These are phyloP conservation scores for Cardiocondyla obscurior DNA, from an alignment of 1,140 invertebrate genomes.

Conservation along the genomic window DNA sequence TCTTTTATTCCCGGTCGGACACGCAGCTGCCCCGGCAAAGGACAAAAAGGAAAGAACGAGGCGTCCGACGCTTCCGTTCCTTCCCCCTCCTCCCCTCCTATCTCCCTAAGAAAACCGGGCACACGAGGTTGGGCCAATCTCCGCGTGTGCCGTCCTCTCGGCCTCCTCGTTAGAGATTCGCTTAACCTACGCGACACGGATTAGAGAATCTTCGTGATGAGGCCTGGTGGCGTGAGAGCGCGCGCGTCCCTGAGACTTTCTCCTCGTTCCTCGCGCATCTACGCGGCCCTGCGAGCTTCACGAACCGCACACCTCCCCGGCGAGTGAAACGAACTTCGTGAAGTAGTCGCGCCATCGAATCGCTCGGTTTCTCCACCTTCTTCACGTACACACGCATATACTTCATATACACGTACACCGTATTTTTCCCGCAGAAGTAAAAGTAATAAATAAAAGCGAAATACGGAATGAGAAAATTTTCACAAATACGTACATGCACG, in stretches of 20 bases:
- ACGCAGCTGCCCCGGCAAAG: not conserved
- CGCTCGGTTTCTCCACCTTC: not conserved
- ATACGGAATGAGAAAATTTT: too few relatives aligned
- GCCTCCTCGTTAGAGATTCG: not conserved
- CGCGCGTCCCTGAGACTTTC: constrained; percentile 42
- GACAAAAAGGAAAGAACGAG: constrained; percentile 1
- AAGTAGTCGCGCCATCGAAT: not conserved
- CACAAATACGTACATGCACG: too few relatives aligned
- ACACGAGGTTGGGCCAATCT: not conserved
- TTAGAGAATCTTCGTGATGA: constrained; percentile 11
- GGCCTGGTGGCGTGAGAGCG: not conserved
- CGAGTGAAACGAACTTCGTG: not conserved
- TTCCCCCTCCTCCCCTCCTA: not conserved
- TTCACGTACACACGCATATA: not conserved
- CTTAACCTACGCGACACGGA: not conserved
- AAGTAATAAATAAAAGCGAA: too few relatives aligned
- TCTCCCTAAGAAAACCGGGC: not conserved
- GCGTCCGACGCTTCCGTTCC: not conserved
- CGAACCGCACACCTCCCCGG: not conserved
- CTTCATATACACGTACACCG: too few relatives aligned
- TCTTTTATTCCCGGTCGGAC: constrained; percentile 3
- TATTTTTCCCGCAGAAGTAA: too few relatives aligned
- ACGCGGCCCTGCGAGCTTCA: not conserved
- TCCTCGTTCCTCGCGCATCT: not conserved
- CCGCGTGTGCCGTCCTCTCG: not conserved